Base-by-base conservation (phyloP, 1,140 invertebrate genomes). In the Penaeus chinensis region DNA sequence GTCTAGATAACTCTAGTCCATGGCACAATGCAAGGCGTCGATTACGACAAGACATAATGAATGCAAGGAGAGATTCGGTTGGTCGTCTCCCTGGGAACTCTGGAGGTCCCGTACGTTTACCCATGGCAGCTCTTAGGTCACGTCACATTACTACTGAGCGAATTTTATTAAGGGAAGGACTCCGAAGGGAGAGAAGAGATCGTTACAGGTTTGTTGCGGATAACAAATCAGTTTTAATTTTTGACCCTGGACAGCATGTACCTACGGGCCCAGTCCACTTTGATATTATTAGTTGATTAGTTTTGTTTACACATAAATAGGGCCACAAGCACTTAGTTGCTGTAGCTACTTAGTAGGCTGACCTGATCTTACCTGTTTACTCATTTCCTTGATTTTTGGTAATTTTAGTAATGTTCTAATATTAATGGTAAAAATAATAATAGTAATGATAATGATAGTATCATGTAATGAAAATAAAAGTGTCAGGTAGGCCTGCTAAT, bases 81-180 rank as follows among this genome's bases (percentile, higher is more conserved):
- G 54, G 54, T 16, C 54, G 54, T 54, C 5, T 54, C 54, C 54
- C 54, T 54, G 54, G 54, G 54, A 54, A 54, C 54, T 54, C 54
- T 54, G 54, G 54, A 54, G 54, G 54, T 54, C 54, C 54, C 5
- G 54, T 54, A 22, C 76, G 76, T 24, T 78, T 78, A 11, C 37
- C 76, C n/a, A 78, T 78, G 76, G 76, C 76, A 47, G 76, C 76
- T 32, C 37, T 78, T 47, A 78, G 76, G n/a, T 78, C 37, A n/a
- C 76, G 76, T n/a, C 42, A 54, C 32, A 78, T 78, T 16, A 47
- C 76, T 13, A 54, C 76, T 47, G 76, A 42, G n/a, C 42, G 76
- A 11, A 47, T 78, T 13, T 18, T 37, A 1, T 16, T 78, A 54
- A 42, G 76, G 42, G 32, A 78, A 19, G 76, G 76, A 11, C 54